Percentiles rank a stretch among this genome's conserved stretches.
Conservation (phyloP, 2,888 invertebrate genomes). For the Gymnosoma rotundatum region DNA sequence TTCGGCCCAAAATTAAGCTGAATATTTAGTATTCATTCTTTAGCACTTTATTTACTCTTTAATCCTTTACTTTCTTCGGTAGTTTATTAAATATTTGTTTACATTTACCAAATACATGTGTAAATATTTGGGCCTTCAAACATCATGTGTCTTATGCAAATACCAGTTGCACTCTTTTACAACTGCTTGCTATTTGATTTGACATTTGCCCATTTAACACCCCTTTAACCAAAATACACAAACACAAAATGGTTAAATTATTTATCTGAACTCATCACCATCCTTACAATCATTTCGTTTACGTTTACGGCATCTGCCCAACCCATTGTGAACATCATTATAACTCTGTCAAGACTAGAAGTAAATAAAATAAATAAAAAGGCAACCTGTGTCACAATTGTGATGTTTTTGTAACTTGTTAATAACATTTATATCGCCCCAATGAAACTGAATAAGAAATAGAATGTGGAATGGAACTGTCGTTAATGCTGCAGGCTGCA, state of each 20-base stretch:
- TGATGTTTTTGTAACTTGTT: conserved; percentile 69
- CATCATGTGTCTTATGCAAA: conserved; percentile 66
- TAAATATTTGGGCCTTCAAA: conserved; percentile 39
- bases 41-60: conserved; percentile 13
- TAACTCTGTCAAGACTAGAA: neutral
- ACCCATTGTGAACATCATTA: conserved; percentile 44
- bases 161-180: conserved; percentile 59
- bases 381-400: conserved; percentile 63
- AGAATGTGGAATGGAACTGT: conserved; percentile 32
- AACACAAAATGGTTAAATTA: conserved; percentile 69
- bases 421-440: conserved; percentile 68
- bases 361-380: conserved; percentile 27
- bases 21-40: neutral
- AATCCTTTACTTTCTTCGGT: conserved; percentile 44
- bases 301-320: neutral
- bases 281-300: neutral
- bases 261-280: conserved; percentile 68
- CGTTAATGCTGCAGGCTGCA: conserved; percentile 16
- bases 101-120: conserved; percentile 62
- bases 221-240: conserved; percentile 67
- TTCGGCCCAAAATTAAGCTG: conserved; percentile 2
- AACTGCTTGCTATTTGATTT: conserved; percentile 60
- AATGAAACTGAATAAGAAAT: conserved; percentile 57
- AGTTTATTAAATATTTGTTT: conserved; percentile 65
- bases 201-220: conserved; percentile 59